These are phyloP conservation scores for Muntiacus muntjak DNA, from an alignment of 2,113 vertebrate genomes.

Conservation along the genomic window DNA sequence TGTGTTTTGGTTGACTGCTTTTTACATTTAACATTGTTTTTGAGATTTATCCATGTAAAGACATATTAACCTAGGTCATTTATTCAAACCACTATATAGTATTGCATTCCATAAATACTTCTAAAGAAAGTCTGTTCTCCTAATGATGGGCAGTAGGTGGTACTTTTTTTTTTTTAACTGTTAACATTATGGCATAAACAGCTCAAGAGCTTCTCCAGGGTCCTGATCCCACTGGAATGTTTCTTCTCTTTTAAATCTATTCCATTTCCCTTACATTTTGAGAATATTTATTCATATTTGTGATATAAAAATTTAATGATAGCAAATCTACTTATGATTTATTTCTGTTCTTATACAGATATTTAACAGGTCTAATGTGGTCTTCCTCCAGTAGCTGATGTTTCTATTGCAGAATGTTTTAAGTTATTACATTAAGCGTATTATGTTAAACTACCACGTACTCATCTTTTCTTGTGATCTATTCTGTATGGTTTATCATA, in stretches of 20 bases:
- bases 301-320: neutral
- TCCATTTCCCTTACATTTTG: neutral
- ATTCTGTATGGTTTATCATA: neutral
- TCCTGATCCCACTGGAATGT: neutral
- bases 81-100: neutral
- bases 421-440: neutral
- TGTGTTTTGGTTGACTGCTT: neutral
- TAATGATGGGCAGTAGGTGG: neutral
- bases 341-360: neutral
- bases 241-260: neutral
- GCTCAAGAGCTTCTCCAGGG: neutral
- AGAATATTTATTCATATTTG: slow-evolving; percentile 19
- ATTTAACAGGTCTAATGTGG: neutral
- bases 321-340: neutral
- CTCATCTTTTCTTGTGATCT: neutral
- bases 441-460: neutral
- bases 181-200: neutral
- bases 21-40: neutral
- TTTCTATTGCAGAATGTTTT: neutral
- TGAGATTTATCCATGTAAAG: neutral
- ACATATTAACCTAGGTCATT: neutral
- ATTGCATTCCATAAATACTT: neutral
- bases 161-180: neutral
- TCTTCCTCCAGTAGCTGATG: neutral
- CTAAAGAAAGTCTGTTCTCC: neutral